These are phyloP conservation scores for Heterohyrax brucei DNA, from an alignment of 2,797 vertebrate genomes.

Conservation along the genomic window DNA sequence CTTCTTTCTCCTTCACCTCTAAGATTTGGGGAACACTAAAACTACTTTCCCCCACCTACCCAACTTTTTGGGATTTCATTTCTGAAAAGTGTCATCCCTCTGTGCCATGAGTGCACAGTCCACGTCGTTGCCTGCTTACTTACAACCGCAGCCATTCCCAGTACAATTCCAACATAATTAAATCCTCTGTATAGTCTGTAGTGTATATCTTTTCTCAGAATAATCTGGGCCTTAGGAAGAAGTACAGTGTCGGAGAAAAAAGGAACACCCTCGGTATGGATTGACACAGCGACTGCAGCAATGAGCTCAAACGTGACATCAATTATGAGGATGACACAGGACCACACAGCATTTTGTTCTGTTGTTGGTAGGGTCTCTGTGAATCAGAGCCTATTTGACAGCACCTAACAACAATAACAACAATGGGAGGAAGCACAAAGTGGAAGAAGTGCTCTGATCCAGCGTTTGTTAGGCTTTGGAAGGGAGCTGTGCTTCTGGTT, in stretches of 20 bases:
- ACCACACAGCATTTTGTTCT: no score
- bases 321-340: no score
- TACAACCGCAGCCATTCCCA: neutral
- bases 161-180: neutral
- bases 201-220: neutral
- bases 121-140: neutral
- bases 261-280: no score
- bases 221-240: neutral
- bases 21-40: neutral
- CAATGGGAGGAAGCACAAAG: neutral
- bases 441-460: neutral
- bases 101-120: neutral
- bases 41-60: neutral
- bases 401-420: no score
- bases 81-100: neutral
- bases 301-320: no score
- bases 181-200: neutral
- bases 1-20: neutral
- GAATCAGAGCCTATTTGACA: no score
- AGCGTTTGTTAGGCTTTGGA: neutral
- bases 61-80: conserved; percentile 36
- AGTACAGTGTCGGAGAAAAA: no score
- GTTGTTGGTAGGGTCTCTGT: no score
- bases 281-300: no score
- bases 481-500: neutral